phyloP scores from a whole-genome alignment of 2,888 invertebrate genomes.

The Dryococelus australis region DNA sequence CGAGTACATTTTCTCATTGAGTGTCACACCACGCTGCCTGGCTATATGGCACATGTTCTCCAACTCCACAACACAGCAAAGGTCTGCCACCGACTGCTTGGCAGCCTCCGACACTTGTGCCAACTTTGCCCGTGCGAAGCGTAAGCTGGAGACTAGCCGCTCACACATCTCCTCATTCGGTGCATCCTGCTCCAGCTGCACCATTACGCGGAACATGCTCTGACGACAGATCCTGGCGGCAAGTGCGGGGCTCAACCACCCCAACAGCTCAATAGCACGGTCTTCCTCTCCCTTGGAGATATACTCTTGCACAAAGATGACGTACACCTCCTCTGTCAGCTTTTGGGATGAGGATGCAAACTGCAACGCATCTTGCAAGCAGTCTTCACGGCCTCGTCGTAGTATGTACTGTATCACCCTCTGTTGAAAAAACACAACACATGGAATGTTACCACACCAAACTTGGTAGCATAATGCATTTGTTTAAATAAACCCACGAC shows the following conservation, averaged over 20 bases:
- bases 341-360: background rate
- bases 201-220: background rate
- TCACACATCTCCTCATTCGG: background rate
- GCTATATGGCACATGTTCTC: constrained; percentile 1
- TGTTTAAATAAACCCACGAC: too few species aligned
- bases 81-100: background rate
- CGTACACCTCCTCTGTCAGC: background rate
- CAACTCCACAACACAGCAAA: background rate
- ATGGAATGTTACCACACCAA: background rate
- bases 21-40: background rate
- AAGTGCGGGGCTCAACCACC: background rate
- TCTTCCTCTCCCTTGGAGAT: background rate
- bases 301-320: background rate
- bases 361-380: background rate
- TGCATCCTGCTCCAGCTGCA: background rate
- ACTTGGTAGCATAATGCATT: too few species aligned
- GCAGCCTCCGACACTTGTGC: background rate
- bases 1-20: background rate
- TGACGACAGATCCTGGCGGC: background rate
- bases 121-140: background rate
- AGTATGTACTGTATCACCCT: background rate
- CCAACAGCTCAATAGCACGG: background rate
- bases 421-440: background rate
- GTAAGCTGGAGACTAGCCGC: background rate
- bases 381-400: background rate